Evolutionary conservation across 35 echinoderm and acorn worm species (phyloP), one percentile per base, ranked within the genome.

Genomic region (Acanthaster planci): DNA sequence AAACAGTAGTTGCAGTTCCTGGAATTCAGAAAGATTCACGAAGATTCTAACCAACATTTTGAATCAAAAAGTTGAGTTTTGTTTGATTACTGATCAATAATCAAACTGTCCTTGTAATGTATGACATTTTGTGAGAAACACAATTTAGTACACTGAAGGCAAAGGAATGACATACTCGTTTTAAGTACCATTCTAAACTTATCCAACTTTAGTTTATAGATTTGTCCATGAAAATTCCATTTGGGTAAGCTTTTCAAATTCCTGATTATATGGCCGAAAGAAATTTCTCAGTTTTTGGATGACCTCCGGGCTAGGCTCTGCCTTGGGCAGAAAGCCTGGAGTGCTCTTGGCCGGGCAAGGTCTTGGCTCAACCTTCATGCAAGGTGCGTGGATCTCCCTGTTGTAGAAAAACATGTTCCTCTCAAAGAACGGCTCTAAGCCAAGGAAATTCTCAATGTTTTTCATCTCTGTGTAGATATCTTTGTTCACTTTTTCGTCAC

Each of bases 341-440:
- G 91, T 93, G 56, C 95, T 97, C 40, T 93, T 97, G 22, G 94
- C 80, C 7, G 94, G 91, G 57, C 94, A 97, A 18, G 87, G 81
- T 38, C 80, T 34, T 5, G 55, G 55, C 18, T 30, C 44, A 22
- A 50, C 56, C 9, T 40, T 21, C 86, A 97, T 87, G 40, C 94
- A 97, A 50, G 86, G 78, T 2, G 87, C 94, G 42, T 88, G 80
- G 56, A 82, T 82, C 14, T 14, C 34, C 1, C 64, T n/a, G 76
- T 97, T 90, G 56, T 79, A 92, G 44, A 86, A 92, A 80, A 97
- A 97, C 94, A 97, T 97, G 35, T 40, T 59, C 29, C 52, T 55
- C 50, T n/a, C 82, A 39, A 97, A 97, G 82, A 85, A 93, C 0
- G 82, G 47, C 7, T 59, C n/a, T 8, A 97, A 50, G 12, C 84